phyloP scores from a whole-genome alignment of 2,113 vertebrate species.

The Hypocryptadius cinnamomeus region DNA sequence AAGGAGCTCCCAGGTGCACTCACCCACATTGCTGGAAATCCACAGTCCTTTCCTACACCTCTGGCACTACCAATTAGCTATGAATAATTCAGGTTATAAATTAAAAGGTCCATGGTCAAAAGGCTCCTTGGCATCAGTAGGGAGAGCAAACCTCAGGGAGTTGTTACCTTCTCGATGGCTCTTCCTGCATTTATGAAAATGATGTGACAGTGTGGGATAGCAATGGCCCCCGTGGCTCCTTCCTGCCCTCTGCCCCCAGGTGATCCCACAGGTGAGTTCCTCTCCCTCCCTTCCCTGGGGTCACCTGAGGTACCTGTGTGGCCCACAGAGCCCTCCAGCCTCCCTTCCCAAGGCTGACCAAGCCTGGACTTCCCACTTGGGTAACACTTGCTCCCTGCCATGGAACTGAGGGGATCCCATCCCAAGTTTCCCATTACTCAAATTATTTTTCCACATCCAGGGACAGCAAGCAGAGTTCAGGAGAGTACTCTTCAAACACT shows the following conservation, averaged over 20 bases:
- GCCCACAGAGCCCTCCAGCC: neutral
- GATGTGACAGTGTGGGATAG: neutral
- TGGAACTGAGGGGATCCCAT: neutral
- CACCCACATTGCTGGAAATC: neutral
- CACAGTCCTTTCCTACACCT: neutral
- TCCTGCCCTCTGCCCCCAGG: neutral
- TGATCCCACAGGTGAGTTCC: neutral
- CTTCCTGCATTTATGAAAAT: neutral
- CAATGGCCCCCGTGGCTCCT: rapidly evolving
- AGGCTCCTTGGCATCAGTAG: neutral
- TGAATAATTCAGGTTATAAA: neutral
- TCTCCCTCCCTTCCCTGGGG: neutral
- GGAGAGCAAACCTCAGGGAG: neutral
- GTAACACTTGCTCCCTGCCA: too few species aligned
- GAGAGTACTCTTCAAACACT: neutral
- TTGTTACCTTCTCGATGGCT: neutral
- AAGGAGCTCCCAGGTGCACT: neutral
- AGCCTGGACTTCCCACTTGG: neutral
- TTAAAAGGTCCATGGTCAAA: neutral
- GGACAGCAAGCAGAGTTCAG: neutral
- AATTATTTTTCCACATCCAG: neutral
- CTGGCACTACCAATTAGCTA: neutral
- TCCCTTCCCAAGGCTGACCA: neutral
- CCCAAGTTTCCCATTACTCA: neutral
- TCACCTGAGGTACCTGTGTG: rapidly evolving